Base-by-base conservation (phyloP, 2,797 vertebrate genomes). In the Sternarchorhynchus goeldii region DNA sequence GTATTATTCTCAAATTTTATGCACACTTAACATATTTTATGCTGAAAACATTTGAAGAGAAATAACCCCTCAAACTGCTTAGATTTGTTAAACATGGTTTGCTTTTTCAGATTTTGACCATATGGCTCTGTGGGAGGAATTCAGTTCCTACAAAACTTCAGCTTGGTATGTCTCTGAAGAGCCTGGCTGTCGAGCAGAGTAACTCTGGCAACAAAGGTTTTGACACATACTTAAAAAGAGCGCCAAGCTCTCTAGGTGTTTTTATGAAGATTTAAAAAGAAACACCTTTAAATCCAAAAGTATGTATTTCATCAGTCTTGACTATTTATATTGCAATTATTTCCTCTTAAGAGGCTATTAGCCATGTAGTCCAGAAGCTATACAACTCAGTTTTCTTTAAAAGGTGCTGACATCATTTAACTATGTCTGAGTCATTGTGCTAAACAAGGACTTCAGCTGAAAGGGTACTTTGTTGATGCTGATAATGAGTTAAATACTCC, bases 221-320 rank as follows among this genome's bases (percentile, higher is more conserved):
- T 85, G 86, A 90, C 87, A 89, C 88, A 8, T 86, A 89, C 83
- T 88, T 83, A 88, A 87, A 87, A 18, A n/a, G 8, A 65, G 63
- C 78, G 86, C 86, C 86, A 89, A 88, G 76, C 32, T 7, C 32
- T 7, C 85, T 84, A 82, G 66, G 82, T 86, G 75, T 70, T 89
- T 88, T 89, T 85, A 90, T 86, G 70, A 79, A 75, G 79, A 78
- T 78, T 86, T 85, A 86, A 87, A 89, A 89, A 87, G 82, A 86
- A 90, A 89, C 89, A 89, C 88, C 85, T 88, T 75, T 81, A 74
- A 83, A 85, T 85, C 84, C 85, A 88, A 85, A 87, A 87, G 86
- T 84, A 85, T 58, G 73, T 83, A 87, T 88, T 86, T 79, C 82
- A 83, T 85, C 86, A 85, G 79, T 77, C 77, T 80, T 78, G 82